Base-by-base conservation (phyloP, 64 coral and sea anemone genomes). In the Catalaphyllia jardinei region DNA sequence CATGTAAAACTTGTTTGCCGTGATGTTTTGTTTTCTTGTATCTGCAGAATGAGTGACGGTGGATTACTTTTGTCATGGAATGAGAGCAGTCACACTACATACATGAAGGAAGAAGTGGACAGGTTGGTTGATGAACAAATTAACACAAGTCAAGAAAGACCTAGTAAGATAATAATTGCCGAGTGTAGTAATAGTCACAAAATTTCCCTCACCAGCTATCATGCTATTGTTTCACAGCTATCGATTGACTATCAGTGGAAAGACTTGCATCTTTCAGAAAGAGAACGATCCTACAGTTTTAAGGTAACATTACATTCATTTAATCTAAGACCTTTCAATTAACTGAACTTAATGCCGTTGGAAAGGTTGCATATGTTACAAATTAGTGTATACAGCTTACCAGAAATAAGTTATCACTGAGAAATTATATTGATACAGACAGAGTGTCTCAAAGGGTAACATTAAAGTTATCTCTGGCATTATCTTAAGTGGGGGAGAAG, bases 71-170 rank as follows among this genome's bases (percentile, higher is more conserved):
- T 99, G 25, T 99, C 93, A 16, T 90, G 89, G 50, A 91, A 99
- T 76, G 97, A 94, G 1, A 91, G 91, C 78, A 95, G 97, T 69
- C 83, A 99, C 85, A 99, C 97, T 4, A 95, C 93, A 1, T 99
- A 99, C 52, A 99, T 99, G 94, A 99, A 99, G 52, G 97, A 99
- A 75, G 93, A 99, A 65, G 94, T 99, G 2, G 94, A 96, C 62
- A 96, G 95, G 95, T 96, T 80, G 76, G 79, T 88, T 51, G 8
- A 1, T n/a, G 28, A 38, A 20, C 0, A 14, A 38, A 29, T 39
- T 29, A 14, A n/a, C 4, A 78, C 29, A 3, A 7, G 25, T 8
- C 10, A 25, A 27, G 22, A 27, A 25, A 25, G n/a, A 27, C 22
- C n/a, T n/a, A n/a, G n/a, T n/a, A 25, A n/a, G 25, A 69, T 69